phyloP scores from a whole-genome alignment of 2,888 invertebrate genomes.

The Brenthis ino region DNA sequence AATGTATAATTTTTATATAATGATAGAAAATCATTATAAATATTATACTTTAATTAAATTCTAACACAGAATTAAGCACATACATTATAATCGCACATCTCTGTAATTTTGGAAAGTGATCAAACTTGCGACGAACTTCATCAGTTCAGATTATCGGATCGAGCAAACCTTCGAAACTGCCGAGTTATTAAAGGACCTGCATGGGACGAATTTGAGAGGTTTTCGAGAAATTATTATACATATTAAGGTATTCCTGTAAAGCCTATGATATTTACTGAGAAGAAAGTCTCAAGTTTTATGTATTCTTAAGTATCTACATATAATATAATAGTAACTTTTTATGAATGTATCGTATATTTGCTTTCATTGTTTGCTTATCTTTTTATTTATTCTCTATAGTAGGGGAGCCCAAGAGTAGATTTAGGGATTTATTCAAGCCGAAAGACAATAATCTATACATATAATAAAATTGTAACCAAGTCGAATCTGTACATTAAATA shows the following conservation, averaged over 20 bases:
- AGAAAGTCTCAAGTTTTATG: no score
- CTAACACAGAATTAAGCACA: background rate
- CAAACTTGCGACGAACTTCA: conserved; percentile 22
- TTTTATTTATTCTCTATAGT: no score
- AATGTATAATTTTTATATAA: background rate
- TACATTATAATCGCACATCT: conserved; percentile 11
- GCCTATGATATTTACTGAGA: background rate
- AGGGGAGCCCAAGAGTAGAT: no score
- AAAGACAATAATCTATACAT: no score
- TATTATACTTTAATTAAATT: background rate
- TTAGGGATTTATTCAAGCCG: no score
- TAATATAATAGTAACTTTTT: no score
- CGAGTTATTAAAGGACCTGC: conserved; percentile 29
- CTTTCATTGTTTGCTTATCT: no score
- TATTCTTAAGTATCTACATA: no score
- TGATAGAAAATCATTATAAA: background rate
- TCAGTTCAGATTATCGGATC: conserved; percentile 29
- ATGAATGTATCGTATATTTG: no score
- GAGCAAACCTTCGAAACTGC: conserved; percentile 16
- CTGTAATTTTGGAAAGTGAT: conserved; percentile 10
- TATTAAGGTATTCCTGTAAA: background rate
- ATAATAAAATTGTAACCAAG: no score
- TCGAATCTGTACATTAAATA: no score
- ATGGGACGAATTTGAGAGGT: conserved; percentile 23
- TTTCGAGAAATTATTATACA: conserved; percentile 19